phyloP scores from a whole-genome alignment of 2,797 vertebrate species.

The Pteropus rufus region DNA sequence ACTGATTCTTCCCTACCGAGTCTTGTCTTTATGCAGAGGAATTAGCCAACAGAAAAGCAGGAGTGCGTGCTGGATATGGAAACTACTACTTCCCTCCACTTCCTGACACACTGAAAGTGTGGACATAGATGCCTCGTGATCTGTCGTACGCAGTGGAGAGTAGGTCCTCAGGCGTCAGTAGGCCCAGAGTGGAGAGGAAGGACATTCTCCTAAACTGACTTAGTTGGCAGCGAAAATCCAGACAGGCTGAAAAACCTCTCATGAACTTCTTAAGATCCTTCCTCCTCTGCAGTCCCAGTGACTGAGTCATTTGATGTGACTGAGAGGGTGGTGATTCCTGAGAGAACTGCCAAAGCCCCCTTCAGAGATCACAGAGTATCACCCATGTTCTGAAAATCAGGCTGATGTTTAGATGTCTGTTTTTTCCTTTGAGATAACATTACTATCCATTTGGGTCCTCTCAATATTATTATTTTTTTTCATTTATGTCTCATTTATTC shows the following conservation, averaged over 20 bases:
- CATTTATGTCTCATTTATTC: conserved; percentile 20
- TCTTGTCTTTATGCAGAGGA: background rate
- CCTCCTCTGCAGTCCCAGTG: background rate
- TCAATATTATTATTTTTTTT: background rate
- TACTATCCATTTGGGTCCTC: background rate
- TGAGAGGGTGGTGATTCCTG: background rate
- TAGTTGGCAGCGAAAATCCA: background rate
- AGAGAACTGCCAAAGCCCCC: background rate
- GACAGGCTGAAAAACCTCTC: background rate
- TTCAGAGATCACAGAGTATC: background rate
- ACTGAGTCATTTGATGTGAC: background rate
- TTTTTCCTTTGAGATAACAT: background rate
- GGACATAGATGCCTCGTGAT: too few species aligned
- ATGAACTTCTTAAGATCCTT: background rate
- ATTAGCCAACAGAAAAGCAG: background rate
- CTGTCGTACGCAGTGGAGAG: background rate
- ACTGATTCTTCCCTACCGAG: background rate
- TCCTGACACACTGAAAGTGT: fast-evolving
- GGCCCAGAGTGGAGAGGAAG: too few species aligned
- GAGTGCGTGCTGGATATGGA: background rate
- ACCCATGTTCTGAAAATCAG: background rate
- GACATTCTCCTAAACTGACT: background rate
- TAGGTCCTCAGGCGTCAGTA: fast-evolving
- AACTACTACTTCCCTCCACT: background rate
- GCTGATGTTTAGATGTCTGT: background rate